These are phyloP conservation scores for Villa cingulata DNA, from an alignment of 2,888 invertebrate species.

Conservation along the genomic window DNA sequence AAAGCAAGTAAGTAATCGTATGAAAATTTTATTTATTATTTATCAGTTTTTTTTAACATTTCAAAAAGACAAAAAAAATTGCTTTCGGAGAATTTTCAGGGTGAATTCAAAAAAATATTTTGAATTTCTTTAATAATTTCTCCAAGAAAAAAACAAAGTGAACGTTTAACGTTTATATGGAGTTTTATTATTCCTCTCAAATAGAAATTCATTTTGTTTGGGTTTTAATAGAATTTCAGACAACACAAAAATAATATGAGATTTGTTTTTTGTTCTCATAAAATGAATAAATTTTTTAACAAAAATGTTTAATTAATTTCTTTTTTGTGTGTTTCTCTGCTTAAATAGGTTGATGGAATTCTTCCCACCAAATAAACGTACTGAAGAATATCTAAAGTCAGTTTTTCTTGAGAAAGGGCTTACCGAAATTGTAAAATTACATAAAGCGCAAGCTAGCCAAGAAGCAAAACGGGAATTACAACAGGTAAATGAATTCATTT, in stretches of 20 bases:
- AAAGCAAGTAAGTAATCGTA: constrained; percentile 44
- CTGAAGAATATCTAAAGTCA: constrained; percentile 71
- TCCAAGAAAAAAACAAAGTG: constrained; percentile 20
- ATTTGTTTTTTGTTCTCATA: too few relatives aligned
- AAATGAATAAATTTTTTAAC: not conserved
- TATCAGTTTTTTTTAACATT: not conserved
- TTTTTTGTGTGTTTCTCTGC: constrained; percentile 3
- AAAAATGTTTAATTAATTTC: not conserved
- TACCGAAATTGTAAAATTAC: constrained; percentile 63
- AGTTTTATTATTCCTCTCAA: constrained; percentile 4
- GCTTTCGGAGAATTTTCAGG: constrained; percentile 22
- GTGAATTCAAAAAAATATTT: constrained; percentile 18
- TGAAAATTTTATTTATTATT: too few relatives aligned
- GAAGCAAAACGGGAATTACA: constrained; percentile 69
- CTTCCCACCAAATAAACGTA: constrained; percentile 86
- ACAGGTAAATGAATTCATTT: constrained; percentile 32
- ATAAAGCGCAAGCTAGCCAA: constrained; percentile 73
- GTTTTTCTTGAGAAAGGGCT: constrained; percentile 70
- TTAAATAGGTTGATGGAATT: constrained; percentile 69
- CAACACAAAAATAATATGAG: too few relatives aligned
- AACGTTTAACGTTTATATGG: not conserved
- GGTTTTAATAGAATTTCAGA: constrained; percentile 5
- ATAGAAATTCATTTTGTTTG: constrained; percentile 9
- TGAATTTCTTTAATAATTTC: constrained; percentile 30
- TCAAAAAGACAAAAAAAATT: not conserved